phyloP scores from a whole-genome alignment of 2,888 invertebrate genomes.

The Lacanobia wlatinum region DNA sequence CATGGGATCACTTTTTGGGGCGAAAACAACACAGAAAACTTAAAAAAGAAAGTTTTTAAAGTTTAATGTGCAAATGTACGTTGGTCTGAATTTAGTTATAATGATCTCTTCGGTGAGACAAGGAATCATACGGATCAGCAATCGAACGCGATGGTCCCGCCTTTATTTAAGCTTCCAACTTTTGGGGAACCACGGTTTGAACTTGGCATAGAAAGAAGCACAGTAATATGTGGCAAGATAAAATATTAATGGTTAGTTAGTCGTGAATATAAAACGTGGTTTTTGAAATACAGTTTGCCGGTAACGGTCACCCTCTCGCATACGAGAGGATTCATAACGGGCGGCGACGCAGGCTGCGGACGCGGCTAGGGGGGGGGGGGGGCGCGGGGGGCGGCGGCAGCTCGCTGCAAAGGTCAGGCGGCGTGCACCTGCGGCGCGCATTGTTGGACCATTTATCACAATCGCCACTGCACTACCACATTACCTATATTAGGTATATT shows the following conservation, averaged over 20 bases:
- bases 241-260: conserved; percentile 47
- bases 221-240: conserved; percentile 9
- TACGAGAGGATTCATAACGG: conserved; percentile 71
- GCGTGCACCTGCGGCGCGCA: conserved; percentile 71
- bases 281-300: conserved; percentile 64
- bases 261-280: conserved; percentile 44
- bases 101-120: neutral
- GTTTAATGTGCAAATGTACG: too few relatives aligned
- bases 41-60: too few relatives aligned
- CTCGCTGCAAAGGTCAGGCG: conserved; percentile 72
- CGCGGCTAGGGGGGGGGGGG: conserved; percentile 43
- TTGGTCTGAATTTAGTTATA: neutral
- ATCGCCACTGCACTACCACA: conserved; percentile 55
- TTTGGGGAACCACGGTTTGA: neutral
- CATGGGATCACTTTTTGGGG: too few relatives aligned
- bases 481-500: conserved; percentile 42
- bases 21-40: too few relatives aligned
- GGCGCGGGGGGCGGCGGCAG: conserved; percentile 32
- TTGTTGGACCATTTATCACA: conserved; percentile 69
- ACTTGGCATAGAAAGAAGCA: neutral
- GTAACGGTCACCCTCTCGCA: conserved; percentile 69
- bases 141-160: neutral
- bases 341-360: conserved; percentile 51
- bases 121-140: neutral
- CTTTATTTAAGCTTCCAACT: neutral